Percentiles rank a stretch among this genome's conserved stretches.
Conservation (phyloP, 53 echinoderm and acorn worm species). For the Antedon mediterranea region DNA sequence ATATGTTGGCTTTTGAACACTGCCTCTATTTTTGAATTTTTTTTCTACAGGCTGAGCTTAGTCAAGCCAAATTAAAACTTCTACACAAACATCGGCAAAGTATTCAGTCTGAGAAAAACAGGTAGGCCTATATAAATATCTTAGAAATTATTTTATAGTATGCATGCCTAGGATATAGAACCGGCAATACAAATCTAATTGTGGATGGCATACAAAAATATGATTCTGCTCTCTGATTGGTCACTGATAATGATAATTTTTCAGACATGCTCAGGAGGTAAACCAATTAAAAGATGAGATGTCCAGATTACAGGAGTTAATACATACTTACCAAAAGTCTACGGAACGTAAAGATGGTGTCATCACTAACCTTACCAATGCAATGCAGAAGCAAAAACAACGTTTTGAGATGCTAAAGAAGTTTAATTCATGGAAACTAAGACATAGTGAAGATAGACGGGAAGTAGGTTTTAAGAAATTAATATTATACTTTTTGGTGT, state of each 20-base stretch:
- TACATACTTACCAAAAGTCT: conserved; percentile 82
- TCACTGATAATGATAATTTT: too few relatives aligned
- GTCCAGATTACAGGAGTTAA: conserved; percentile 70
- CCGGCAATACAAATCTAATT: too few relatives aligned
- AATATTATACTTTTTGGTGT: not conserved
- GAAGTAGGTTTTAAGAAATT: too few relatives aligned
- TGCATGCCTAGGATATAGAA: too few relatives aligned
- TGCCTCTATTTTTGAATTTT: too few relatives aligned
- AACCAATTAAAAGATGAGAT: conserved; percentile 74
- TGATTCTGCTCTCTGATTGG: too few relatives aligned
- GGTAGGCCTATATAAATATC: conserved; percentile 21
- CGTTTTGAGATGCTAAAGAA: conserved; percentile 79
- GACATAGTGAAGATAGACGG: conserved; percentile 80
- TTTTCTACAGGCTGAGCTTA: conserved; percentile 67
- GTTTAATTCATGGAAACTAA: conserved; percentile 82
- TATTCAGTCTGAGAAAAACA: conserved; percentile 55
- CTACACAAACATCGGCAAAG: conserved; percentile 73
- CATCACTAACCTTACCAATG: conserved; percentile 82
- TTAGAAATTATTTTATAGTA: too few relatives aligned
- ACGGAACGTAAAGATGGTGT: conserved; percentile 92
- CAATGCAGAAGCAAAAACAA: conserved; percentile 85
- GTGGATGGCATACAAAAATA: too few relatives aligned
- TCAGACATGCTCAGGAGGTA: conserved; percentile 48
- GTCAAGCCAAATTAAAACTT: conserved; percentile 79
- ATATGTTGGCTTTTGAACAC: too few relatives aligned